A percentile compares a stretch with the other conserved stretches of the same genome.
phyloP scores from a whole-genome alignment of 2,888 invertebrate species.

The Aspidapion aeneum region DNA sequence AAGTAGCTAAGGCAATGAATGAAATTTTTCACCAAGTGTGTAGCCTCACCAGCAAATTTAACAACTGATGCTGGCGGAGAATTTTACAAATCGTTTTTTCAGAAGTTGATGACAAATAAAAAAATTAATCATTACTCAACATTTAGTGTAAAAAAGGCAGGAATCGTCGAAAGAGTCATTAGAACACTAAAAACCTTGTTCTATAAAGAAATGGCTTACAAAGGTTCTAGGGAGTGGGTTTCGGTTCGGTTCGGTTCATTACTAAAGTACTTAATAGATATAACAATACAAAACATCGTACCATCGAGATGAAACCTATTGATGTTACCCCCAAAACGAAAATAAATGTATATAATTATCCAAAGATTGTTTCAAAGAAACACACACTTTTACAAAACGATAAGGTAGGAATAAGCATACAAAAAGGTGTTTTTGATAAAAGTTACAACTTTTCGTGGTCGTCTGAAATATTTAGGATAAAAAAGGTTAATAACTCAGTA shows the following conservation, averaged over 20 bases:
- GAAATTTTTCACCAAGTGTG: neutral
- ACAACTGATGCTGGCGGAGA: neutral
- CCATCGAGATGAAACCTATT: neutral
- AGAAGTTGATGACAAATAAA: neutral
- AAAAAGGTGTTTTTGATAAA: too few species aligned
- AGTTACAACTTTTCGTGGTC: too few species aligned
- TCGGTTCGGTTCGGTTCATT: neutral
- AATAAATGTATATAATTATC: too few species aligned
- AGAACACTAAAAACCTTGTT: neutral
- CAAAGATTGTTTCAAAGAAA: too few species aligned
- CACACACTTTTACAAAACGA: too few species aligned
- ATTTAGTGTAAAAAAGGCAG: neutral
- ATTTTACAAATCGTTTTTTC: neutral
- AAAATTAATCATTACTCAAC: neutral
- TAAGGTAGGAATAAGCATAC: too few species aligned
- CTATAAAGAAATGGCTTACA: neutral
- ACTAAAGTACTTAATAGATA: neutral
- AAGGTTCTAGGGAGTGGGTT: neutral
- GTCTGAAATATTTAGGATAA: too few species aligned
- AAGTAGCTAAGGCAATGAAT: neutral
- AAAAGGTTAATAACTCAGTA: too few species aligned
- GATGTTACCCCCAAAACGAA: neutral
- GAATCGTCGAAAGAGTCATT: neutral
- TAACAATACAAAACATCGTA: neutral
- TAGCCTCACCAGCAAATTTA: neutral